Percentiles rank a stretch among this genome's conserved stretches.
phyloP scores from a whole-genome alignment of 1,140 invertebrate genomes.

The Cardiocondyla obscurior region DNA sequence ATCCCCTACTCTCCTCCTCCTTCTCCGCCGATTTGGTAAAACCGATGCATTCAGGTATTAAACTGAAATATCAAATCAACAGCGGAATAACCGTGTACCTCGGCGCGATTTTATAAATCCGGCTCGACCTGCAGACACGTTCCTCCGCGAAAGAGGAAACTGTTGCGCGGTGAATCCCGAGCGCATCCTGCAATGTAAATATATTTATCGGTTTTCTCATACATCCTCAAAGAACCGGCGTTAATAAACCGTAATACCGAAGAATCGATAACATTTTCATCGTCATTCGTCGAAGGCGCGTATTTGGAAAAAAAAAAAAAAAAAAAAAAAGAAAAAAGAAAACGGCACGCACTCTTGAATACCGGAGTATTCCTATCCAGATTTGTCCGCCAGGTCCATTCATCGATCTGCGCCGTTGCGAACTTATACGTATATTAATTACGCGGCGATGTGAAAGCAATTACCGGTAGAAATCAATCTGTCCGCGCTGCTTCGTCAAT shows the following conservation, averaged over 20 bases:
- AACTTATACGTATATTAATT: constrained; percentile 38
- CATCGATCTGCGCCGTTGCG: neutral
- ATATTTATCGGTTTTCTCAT: constrained; percentile 2
- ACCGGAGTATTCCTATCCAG: neutral
- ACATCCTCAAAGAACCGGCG: neutral
- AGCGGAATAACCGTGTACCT: constrained; percentile 19
- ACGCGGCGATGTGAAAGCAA: constrained; percentile 14
- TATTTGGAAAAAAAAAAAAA: neutral
- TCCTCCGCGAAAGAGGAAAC: neutral
- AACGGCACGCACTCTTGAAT: neutral
- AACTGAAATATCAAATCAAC: constrained; percentile 56
- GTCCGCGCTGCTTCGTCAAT: constrained; percentile 42
- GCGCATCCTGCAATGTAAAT: neutral
- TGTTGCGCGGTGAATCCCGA: constrained; percentile 4
- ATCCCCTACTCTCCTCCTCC: too few species aligned
- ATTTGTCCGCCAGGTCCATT: neutral
- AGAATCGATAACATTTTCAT: neutral
- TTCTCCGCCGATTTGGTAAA: neutral
- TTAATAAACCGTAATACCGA: neutral
- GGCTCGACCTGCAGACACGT: neutral
- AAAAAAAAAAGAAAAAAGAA: neutral
- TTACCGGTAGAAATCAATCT: constrained; percentile 49
- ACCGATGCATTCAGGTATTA: constrained; percentile 42
- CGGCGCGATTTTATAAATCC: constrained; percentile 35
- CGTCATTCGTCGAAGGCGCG: neutral